These are phyloP conservation scores for Caenorhabditis tropicalis DNA, from an alignment of 1,140 invertebrate genomes.

Conservation along the genomic window DNA sequence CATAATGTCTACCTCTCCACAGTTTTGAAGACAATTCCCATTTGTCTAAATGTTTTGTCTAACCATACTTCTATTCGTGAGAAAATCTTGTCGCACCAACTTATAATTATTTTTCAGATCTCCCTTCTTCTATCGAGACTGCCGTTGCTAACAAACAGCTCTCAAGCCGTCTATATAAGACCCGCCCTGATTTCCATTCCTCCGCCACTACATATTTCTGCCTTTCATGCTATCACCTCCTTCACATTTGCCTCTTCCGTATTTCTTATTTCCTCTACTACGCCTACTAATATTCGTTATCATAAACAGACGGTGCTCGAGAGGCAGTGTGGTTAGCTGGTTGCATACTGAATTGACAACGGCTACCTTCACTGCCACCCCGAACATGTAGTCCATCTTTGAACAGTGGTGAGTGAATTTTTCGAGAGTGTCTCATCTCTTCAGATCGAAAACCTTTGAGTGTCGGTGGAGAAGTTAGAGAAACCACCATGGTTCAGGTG, in stretches of 20 bases:
- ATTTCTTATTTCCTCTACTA: neutral
- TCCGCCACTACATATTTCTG: neutral
- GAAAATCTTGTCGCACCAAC: neutral
- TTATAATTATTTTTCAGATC: neutral
- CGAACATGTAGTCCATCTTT: slow-evolving; percentile 41
- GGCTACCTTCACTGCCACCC: slow-evolving; percentile 63
- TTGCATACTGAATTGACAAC: slow-evolving; percentile 58
- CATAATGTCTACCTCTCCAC: neutral
- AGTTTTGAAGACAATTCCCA: too few species aligned
- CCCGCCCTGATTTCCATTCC: neutral
- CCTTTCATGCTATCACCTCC: neutral
- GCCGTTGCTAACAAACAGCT: neutral
- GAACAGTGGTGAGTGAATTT: slow-evolving; percentile 8
- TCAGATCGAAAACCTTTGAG: slow-evolving; percentile 18
- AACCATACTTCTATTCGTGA: neutral
- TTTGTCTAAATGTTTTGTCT: too few species aligned
- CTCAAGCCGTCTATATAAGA: neutral
- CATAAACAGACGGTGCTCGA: slow-evolving; percentile 37
- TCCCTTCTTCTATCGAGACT: neutral
- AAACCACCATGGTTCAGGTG: neutral
- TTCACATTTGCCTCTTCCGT: neutral
- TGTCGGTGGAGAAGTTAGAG: neutral
- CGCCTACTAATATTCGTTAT: neutral
- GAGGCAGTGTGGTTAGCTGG: slow-evolving; percentile 67
- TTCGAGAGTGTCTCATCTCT: neutral